These are phyloP conservation scores for Nemotelus pantherinus DNA, from an alignment of 2,888 invertebrate species.

Conservation along the genomic window DNA sequence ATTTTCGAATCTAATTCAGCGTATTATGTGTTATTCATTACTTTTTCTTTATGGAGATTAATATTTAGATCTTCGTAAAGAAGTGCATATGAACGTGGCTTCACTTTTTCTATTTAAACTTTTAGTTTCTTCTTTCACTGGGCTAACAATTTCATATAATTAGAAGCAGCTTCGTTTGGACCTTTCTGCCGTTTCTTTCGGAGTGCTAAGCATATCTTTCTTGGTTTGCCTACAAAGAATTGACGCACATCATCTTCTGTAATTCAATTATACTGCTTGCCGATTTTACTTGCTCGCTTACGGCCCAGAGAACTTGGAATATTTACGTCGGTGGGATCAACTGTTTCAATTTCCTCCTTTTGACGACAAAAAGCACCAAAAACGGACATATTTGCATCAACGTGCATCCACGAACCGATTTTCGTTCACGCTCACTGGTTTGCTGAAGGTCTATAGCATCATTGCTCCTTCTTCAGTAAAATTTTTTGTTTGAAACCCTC, in stretches of 20 bases:
- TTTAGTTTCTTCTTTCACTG: constrained; percentile 94
- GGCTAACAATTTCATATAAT: constrained; percentile 91
- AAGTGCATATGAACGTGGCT: constrained; percentile 83
- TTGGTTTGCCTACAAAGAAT: constrained; percentile 95
- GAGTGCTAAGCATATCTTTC: constrained; percentile 86
- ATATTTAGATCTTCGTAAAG: constrained; percentile 87
- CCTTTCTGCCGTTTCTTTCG: constrained; percentile 83
- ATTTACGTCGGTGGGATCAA: constrained; percentile 92
- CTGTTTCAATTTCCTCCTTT: constrained; percentile 96
- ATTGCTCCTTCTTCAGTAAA: constrained; percentile 93
- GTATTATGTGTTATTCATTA: constrained; percentile 51
- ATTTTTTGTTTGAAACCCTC: constrained; percentile 96
- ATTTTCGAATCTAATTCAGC: too few relatives aligned
- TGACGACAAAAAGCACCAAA: constrained; percentile 92
- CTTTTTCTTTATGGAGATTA: constrained; percentile 71
- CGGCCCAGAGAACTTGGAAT: constrained; percentile 96
- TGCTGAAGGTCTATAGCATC: constrained; percentile 95
- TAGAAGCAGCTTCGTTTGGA: constrained; percentile 87
- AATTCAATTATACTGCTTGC: constrained; percentile 93
- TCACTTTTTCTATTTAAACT: constrained; percentile 82
- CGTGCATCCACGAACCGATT: constrained; percentile 98
- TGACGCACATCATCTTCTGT: constrained; percentile 98
- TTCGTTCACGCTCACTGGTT: constrained; percentile 95
- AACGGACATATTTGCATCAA: constrained; percentile 97
- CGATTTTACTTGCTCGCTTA: constrained; percentile 96